Percentiles rank a stretch among this genome's conserved stretches.
These are phyloP conservation scores for Lasioglossum calceatum DNA, from an alignment of 2,888 invertebrate genomes.

Conservation along the genomic window DNA sequence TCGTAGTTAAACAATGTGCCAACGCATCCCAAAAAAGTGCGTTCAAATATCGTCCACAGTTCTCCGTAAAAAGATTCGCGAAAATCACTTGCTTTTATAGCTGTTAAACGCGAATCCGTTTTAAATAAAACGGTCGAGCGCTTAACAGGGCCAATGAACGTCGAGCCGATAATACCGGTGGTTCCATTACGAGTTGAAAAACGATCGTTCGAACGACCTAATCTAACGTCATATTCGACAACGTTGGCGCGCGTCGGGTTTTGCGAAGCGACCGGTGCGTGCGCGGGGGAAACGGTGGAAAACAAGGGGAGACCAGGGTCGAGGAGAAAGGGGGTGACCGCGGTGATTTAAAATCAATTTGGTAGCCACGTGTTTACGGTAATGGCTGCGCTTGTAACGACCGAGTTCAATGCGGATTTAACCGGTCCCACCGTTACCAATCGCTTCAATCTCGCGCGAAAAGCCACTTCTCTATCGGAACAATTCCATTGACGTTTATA, in stretches of 20 bases:
- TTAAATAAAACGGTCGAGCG: not conserved
- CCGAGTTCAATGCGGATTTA: conserved; percentile 64
- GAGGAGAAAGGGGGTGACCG: conserved; percentile 4
- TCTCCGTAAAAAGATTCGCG: not conserved
- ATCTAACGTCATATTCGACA: conserved; percentile 39
- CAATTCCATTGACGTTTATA: conserved; percentile 69
- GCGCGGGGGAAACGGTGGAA: not conserved
- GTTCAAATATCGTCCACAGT: not conserved
- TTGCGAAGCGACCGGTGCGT: not conserved
- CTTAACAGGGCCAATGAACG: not conserved
- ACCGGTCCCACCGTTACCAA: conserved; percentile 47
- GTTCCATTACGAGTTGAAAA: conserved; percentile 10
- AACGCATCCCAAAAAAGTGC: not conserved
- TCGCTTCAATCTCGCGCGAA: conserved; percentile 42
- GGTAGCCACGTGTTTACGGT: conserved; percentile 69
- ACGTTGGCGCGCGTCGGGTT: not conserved
- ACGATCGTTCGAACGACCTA: conserved; percentile 29
- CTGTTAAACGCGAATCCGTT: not conserved
- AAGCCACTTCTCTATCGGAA: conserved; percentile 43
- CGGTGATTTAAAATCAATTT: conserved; percentile 71
- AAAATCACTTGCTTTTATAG: not conserved
- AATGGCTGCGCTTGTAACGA: conserved; percentile 64
- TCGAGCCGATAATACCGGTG: not conserved
- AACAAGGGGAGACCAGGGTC: not conserved
- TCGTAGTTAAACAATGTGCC: too few relatives aligned